These are phyloP conservation scores for Chymomyza amoena DNA, from an alignment of 2,888 invertebrate genomes.

Conservation along the genomic window DNA sequence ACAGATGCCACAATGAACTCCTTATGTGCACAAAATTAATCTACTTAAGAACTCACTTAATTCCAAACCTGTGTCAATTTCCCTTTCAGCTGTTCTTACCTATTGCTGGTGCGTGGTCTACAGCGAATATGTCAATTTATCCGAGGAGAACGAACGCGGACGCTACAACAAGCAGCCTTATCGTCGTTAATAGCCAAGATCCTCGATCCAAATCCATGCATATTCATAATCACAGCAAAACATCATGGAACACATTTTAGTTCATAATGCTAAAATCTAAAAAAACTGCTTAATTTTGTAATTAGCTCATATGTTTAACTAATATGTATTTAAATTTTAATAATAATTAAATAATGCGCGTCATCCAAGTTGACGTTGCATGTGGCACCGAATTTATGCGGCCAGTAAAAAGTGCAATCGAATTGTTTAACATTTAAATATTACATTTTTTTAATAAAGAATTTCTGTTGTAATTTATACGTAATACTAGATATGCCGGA, in stretches of 20 bases:
- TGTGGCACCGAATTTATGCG: slow-evolving; percentile 23
- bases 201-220: neutral
- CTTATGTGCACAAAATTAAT: no score
- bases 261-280: slow-evolving; percentile 31
- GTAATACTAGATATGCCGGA: slow-evolving; percentile 30
- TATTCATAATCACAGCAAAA: slow-evolving; percentile 18
- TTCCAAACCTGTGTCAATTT: no score
- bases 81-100: slow-evolving; percentile 83
- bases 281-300: slow-evolving; percentile 45
- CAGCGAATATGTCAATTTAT: slow-evolving; percentile 87
- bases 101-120: slow-evolving; percentile 92
- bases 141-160: slow-evolving; percentile 85
- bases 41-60: no score
- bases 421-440: slow-evolving; percentile 58
- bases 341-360: slow-evolving; percentile 42
- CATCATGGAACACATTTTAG: slow-evolving; percentile 28
- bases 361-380: slow-evolving; percentile 15
- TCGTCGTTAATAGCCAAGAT: slow-evolving; percentile 69
- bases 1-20: no score
- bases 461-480: slow-evolving; percentile 50
- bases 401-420: slow-evolving; percentile 51
- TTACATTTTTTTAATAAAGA: slow-evolving; percentile 31
- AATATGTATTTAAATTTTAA: slow-evolving; percentile 58
- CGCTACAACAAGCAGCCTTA: slow-evolving; percentile 88
- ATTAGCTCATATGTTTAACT: slow-evolving; percentile 57